Conservation (phyloP, 2,113 vertebrate species). For the Synchiropus splendidus region DNA sequence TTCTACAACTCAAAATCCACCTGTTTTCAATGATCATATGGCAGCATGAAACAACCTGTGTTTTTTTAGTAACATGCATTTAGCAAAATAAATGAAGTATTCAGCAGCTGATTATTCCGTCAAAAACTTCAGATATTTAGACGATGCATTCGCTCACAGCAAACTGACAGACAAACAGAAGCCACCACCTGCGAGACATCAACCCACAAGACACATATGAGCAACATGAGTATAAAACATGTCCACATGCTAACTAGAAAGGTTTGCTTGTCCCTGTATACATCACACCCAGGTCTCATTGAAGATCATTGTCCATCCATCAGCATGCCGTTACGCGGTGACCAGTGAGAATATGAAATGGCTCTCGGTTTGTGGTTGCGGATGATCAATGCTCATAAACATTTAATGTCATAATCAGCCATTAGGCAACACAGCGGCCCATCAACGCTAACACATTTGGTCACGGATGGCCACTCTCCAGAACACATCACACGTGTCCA, state of each 20-base stretch:
- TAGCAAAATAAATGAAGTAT: too few relatives aligned
- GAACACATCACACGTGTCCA: background rate
- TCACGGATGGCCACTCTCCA: conserved; percentile 12
- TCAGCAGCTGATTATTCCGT: too few relatives aligned
- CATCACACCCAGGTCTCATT: conserved; percentile 31
- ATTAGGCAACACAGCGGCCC: conserved; percentile 46
- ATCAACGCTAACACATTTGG: conserved; percentile 39
- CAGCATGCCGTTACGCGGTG: conserved; percentile 55
- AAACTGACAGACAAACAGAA: too few relatives aligned
- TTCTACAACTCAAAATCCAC: too few relatives aligned
- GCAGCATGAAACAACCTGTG: too few relatives aligned
- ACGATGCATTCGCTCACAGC: too few relatives aligned
- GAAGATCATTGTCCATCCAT: conserved; percentile 62
- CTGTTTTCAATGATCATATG: too few relatives aligned
- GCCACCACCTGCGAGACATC: too few relatives aligned
- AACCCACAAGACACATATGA: too few relatives aligned
- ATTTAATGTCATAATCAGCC: conserved; percentile 66
- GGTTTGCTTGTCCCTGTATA: conserved; percentile 23
- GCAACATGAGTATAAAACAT: too few relatives aligned
- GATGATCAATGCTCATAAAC: conserved; percentile 67
- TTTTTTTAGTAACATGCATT: too few relatives aligned
- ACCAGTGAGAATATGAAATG: conserved; percentile 55
- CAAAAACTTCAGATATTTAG: too few relatives aligned
- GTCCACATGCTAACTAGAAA: background rate
- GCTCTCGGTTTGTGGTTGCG: conserved; percentile 43